Evolutionary conservation across 2,888 invertebrate genomes (phyloP).

Genomic region (Drosophila picticornis): DNA sequence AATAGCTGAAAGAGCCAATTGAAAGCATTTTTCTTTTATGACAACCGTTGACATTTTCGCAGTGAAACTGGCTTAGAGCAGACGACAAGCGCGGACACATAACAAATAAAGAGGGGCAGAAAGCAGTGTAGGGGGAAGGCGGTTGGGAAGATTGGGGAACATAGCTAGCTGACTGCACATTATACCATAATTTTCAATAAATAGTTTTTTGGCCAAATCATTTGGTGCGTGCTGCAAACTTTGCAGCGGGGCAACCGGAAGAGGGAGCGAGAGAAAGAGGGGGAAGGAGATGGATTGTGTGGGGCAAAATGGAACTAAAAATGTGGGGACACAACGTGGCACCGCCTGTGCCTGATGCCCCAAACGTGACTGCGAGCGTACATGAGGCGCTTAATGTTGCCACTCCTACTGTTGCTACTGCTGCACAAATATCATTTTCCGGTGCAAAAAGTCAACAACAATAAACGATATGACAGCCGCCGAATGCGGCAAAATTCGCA

Average conservation of each 20-base stretch:
- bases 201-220: slow-evolving; percentile 71
- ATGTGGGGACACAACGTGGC: slow-evolving; percentile 42
- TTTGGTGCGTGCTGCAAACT: slow-evolving; percentile 64
- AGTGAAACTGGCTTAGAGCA: slow-evolving; percentile 37
- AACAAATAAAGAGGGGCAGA: background rate
- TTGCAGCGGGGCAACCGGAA: slow-evolving; percentile 35
- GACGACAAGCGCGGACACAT: slow-evolving; percentile 22
- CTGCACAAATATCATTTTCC: slow-evolving; percentile 42
- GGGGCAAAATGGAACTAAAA: background rate
- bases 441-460: slow-evolving; percentile 63
- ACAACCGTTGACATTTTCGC: slow-evolving; percentile 37
- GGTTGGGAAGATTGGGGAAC: no score
- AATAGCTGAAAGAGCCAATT: slow-evolving; percentile 33
- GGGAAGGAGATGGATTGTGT: background rate
- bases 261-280: background rate
- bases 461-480: slow-evolving; percentile 64
- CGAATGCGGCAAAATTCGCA: slow-evolving; percentile 22
- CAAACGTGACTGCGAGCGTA: slow-evolving; percentile 66
- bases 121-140: background rate
- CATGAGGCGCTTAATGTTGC: slow-evolving; percentile 49
- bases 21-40: slow-evolving; percentile 48
- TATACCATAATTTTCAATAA: slow-evolving; percentile 78
- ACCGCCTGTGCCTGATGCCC: slow-evolving; percentile 74
- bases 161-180: slow-evolving; percentile 50
- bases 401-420: slow-evolving; percentile 7